Conservation (phyloP, 2,888 invertebrate genomes). For the Pachymerium ferrugineum region DNA sequence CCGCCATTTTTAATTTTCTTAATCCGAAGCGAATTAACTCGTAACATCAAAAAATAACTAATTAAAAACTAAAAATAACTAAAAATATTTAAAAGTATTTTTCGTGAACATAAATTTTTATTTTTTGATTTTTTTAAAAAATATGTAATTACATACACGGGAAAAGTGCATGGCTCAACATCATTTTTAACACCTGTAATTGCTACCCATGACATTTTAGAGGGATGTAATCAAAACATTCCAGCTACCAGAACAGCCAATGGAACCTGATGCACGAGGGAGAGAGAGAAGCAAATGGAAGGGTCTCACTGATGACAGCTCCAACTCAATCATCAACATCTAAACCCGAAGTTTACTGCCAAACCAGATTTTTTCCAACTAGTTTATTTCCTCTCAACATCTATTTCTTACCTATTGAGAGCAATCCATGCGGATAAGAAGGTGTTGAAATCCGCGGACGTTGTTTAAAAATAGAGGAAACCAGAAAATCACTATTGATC, state of each 20-base stretch:
- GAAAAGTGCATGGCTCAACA: not conserved
- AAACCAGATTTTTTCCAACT: conserved; percentile 2
- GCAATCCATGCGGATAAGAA: not conserved
- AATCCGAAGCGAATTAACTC: not conserved
- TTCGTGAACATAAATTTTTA: too few species aligned
- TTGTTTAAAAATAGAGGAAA: not conserved
- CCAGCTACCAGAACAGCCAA: not conserved
- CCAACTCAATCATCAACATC: not conserved
- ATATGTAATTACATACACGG: not conserved
- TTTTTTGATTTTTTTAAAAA: not conserved
- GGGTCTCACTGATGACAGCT: not conserved
- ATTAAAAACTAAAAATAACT: not conserved
- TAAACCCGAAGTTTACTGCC: not conserved
- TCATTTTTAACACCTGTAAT: conserved; percentile 7
- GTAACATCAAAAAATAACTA: not conserved
- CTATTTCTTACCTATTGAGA: not conserved
- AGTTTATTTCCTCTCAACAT: too few species aligned
- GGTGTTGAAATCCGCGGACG: too few species aligned
- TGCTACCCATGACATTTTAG: not conserved
- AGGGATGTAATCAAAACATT: conserved; percentile 8
- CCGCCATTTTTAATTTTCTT: not conserved
- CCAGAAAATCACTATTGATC: not conserved
- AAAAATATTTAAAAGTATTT: not conserved
- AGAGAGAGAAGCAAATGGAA: not conserved
- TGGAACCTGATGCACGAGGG: not conserved